These are phyloP conservation scores for Leptopilina boulardi DNA, from an alignment of 1,140 invertebrate genomes.

Conservation along the genomic window DNA sequence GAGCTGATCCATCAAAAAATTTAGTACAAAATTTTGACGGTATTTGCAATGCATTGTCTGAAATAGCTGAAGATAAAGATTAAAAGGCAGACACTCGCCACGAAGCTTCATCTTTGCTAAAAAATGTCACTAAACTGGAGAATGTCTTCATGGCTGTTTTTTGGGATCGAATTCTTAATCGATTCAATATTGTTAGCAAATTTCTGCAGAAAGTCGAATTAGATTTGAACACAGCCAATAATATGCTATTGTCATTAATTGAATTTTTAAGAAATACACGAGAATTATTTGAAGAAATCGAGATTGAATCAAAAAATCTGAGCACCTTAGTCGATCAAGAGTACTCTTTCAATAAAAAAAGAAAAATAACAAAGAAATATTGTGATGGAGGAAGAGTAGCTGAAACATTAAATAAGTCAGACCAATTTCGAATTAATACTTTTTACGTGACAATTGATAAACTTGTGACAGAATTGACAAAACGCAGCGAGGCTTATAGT, in stretches of 20 bases:
- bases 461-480: conserved; percentile 34
- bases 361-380: conserved; percentile 31
- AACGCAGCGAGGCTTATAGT: conserved; percentile 37
- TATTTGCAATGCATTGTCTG: not conserved
- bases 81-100: conserved; percentile 16
- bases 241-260: conserved; percentile 31
- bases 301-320: conserved; percentile 39
- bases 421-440: conserved; percentile 37
- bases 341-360: conserved; percentile 33
- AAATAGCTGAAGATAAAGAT: conserved; percentile 4
- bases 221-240: conserved; percentile 27
- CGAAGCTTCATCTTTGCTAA: conserved; percentile 4
- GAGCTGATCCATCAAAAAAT: conserved; percentile 7
- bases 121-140: conserved; percentile 30
- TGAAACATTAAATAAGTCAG: not conserved
- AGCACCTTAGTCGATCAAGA: conserved; percentile 34
- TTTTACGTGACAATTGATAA: conserved; percentile 40
- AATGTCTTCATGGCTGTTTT: conserved; percentile 36
- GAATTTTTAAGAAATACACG: conserved; percentile 28
- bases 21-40: conserved; percentile 18
- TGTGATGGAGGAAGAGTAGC: not conserved
- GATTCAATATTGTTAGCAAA: conserved; percentile 33
- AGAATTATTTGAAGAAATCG: conserved; percentile 28
- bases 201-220: conserved; percentile 37
- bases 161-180: conserved; percentile 35